phyloP scores from a whole-genome alignment of 2,113 vertebrate species.

The Crocuta crocuta region DNA sequence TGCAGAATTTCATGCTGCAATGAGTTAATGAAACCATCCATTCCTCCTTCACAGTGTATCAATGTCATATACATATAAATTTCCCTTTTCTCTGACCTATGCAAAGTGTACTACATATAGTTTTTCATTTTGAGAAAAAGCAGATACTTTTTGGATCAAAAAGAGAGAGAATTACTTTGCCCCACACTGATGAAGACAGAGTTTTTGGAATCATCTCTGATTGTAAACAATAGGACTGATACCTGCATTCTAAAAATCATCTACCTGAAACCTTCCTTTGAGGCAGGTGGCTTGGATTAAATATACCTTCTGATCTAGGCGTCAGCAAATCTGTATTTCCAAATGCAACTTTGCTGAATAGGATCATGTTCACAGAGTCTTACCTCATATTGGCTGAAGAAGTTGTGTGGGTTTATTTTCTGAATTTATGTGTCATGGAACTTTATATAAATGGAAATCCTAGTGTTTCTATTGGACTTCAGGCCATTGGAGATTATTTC shows the following conservation, averaged over 20 bases:
- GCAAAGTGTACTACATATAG: background rate
- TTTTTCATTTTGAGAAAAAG: background rate
- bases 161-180: background rate
- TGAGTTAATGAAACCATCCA: background rate
- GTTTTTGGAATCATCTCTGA: background rate
- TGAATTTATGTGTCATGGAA: background rate
- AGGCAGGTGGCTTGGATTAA: conserved; percentile 5
- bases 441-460: conserved; percentile 21
- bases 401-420: background rate
- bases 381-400: background rate
- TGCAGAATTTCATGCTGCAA: background rate
- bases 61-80: background rate
- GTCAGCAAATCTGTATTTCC: background rate
- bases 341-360: background rate
- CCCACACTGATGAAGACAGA: background rate
- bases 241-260: conserved; percentile 44
- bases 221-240: background rate
- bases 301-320: background rate
- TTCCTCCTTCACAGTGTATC: background rate
- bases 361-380: background rate
- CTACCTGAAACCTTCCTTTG: background rate
- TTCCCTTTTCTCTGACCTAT: conserved; percentile 9
- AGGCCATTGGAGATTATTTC: conserved; percentile 1
- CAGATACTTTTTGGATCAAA: background rate
- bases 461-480: background rate